A percentile compares a stretch with the other conserved stretches of the same genome.
Evolutionary conservation across 2,113 vertebrate species (phyloP).

Genomic region (Poeciliopsis turrubarensis): DNA sequence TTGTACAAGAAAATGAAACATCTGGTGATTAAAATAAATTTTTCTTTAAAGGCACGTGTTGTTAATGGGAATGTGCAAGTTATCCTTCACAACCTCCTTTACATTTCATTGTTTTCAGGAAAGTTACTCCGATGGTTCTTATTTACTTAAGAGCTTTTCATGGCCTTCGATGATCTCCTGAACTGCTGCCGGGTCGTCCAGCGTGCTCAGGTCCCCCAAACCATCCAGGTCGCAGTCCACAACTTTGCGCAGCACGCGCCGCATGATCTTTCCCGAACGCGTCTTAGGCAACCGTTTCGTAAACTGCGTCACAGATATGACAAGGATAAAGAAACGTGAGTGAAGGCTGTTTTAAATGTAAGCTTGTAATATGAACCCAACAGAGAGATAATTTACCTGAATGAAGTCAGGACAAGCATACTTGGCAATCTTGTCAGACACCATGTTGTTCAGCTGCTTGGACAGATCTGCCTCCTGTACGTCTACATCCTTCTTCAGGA

Average conservation of each 20-base stretch:
- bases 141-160: constrained; percentile 47
- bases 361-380: background rate
- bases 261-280: constrained; percentile 84
- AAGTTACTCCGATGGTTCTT: background rate
- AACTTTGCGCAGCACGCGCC: constrained; percentile 80
- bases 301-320: constrained; percentile 37
- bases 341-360: background rate
- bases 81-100: background rate
- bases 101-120: background rate
- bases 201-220: constrained; percentile 82
- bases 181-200: constrained; percentile 77
- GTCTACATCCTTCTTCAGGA: constrained; percentile 75
- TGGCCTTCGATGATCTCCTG: constrained; percentile 79
- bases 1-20: constrained; percentile 19
- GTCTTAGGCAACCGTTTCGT: constrained; percentile 81
- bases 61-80: background rate
- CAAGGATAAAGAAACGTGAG: background rate
- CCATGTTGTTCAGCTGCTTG: constrained; percentile 67
- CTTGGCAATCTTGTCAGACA: constrained; percentile 81
- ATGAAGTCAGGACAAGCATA: constrained; percentile 80
- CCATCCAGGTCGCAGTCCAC: constrained; percentile 74
- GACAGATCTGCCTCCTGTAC: constrained; percentile 51
- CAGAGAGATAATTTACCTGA: constrained; percentile 70
- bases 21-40: constrained; percentile 15
- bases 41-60: constrained; percentile 9